phyloP scores from a whole-genome alignment of 2,888 invertebrate species.

The Eupithecia pulchellata region DNA sequence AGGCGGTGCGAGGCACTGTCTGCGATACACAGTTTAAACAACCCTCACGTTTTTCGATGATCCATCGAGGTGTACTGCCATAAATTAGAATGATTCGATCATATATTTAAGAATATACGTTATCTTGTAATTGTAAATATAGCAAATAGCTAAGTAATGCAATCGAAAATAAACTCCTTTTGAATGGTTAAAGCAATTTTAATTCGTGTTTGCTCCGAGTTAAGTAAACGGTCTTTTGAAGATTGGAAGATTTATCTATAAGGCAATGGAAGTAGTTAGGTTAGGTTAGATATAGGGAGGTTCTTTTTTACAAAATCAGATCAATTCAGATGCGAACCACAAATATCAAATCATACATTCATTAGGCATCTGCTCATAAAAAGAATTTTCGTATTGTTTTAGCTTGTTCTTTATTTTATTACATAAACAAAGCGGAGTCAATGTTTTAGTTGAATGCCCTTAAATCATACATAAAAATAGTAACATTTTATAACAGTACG shows the following conservation, averaged over 20 bases:
- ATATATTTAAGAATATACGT: not conserved
- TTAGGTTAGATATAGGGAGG: no score
- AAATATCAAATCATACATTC: not conserved
- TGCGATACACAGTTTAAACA: conserved; percentile 86
- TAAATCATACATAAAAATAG: not conserved
- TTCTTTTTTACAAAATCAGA: not conserved
- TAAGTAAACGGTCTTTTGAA: not conserved
- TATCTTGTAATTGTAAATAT: conserved; percentile 2
- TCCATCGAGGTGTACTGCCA: conserved; percentile 53
- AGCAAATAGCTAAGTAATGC: not conserved
- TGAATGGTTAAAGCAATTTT: not conserved
- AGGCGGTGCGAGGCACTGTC: conserved; percentile 87
- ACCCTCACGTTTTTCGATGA: conserved; percentile 19
- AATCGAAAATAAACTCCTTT: conserved; percentile 2
- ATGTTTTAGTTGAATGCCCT: not conserved
- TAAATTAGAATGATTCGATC: conserved; percentile 46
- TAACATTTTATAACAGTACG: no score
- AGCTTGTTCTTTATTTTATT: not conserved
- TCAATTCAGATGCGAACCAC: not conserved
- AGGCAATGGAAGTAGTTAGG: not conserved
- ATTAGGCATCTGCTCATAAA: not conserved
- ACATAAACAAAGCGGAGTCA: not conserved
- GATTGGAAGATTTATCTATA: not conserved
- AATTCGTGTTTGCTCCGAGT: not conserved
- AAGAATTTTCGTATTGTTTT: not conserved